These are phyloP conservation scores for Erythrolamprus reginae DNA, from an alignment of 2,113 vertebrate species.

Conservation along the genomic window DNA sequence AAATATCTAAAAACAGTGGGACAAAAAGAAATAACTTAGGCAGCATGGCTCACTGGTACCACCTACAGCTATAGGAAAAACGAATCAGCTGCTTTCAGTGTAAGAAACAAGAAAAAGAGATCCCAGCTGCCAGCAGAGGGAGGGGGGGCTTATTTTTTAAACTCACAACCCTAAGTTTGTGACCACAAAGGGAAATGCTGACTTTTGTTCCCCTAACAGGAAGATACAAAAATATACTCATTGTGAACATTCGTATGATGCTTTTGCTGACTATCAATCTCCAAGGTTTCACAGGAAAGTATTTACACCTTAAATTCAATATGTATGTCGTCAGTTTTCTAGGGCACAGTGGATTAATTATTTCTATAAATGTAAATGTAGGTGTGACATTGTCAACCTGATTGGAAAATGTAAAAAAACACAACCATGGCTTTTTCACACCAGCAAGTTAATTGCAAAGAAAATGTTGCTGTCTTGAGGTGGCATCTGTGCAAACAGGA, in stretches of 20 bases:
- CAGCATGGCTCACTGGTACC: neutral
- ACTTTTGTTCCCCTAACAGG: neutral
- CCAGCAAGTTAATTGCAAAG: neutral
- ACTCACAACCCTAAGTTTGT: neutral
- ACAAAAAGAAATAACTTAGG: neutral
- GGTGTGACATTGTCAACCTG: slow-evolving; percentile 32
- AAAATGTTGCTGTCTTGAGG: slow-evolving; percentile 26
- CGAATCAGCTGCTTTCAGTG: neutral
- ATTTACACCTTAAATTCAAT: slow-evolving; percentile 43
- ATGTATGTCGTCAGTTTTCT: slow-evolving; percentile 50
- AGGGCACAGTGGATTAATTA: slow-evolving; percentile 53
- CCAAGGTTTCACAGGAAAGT: slow-evolving; percentile 29
- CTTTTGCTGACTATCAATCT: slow-evolving; percentile 32
- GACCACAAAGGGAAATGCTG: slow-evolving; percentile 26
- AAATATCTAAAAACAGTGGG: neutral
- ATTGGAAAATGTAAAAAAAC: slow-evolving; percentile 20
- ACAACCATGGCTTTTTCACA: neutral
- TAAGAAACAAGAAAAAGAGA: neutral
- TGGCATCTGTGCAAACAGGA: slow-evolving; percentile 16
- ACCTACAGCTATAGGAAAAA: neutral
- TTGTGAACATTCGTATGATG: slow-evolving; percentile 49
- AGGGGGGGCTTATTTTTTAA: neutral
- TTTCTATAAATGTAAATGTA: slow-evolving; percentile 36
- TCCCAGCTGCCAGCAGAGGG: neutral
- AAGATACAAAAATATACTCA: slow-evolving; percentile 43